Percentiles rank a stretch among this genome's conserved stretches.
These are phyloP conservation scores for Notoglanidium macrostoma DNA, from an alignment of 2,797 vertebrate species.

Conservation along the genomic window DNA sequence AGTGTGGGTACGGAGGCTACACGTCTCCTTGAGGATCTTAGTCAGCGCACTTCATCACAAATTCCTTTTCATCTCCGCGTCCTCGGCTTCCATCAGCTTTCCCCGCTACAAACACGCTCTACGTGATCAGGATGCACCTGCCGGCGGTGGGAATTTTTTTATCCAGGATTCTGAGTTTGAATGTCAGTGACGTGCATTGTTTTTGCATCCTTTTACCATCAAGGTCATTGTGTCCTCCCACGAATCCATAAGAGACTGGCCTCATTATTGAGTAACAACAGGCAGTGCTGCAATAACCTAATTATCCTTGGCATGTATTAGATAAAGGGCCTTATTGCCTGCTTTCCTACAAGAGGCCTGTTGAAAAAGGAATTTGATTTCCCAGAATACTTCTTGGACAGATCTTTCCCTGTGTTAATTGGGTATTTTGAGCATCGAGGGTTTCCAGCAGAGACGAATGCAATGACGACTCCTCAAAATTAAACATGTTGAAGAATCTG, in stretches of 20 bases:
- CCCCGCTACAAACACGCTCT: conserved; percentile 35
- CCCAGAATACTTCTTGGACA: conserved; percentile 56
- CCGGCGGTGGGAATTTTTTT: conserved; percentile 39
- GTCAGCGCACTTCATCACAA: conserved; percentile 56
- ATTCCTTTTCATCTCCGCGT: conserved; percentile 60
- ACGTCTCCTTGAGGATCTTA: conserved; percentile 58
- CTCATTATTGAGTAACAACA: conserved; percentile 64
- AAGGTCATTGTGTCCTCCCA: conserved; percentile 60
- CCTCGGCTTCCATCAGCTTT: conserved; percentile 52
- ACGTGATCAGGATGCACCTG: conserved; percentile 58
- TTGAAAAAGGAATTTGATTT: conserved; percentile 60
- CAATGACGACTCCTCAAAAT: conserved; percentile 31
- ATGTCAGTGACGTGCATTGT: conserved; percentile 53
- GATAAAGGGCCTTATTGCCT: conserved; percentile 61
- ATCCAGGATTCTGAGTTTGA: conserved; percentile 47
- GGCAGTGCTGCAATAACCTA: conserved; percentile 61
- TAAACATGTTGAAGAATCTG: conserved; percentile 40
- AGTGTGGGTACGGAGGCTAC: conserved; percentile 36
- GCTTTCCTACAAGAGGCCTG: conserved; percentile 54
- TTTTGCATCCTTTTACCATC: conserved; percentile 49
- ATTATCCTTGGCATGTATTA: conserved; percentile 65
- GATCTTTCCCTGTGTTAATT: conserved; percentile 61
- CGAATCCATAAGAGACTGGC: conserved; percentile 57
- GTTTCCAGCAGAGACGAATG: conserved; percentile 48
- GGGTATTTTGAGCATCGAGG: conserved; percentile 58